Percentiles rank a stretch among this genome's conserved stretches.
Conservation (phyloP, 92 coral and sea anemone genomes). For the Zoanthus gigantus region DNA sequence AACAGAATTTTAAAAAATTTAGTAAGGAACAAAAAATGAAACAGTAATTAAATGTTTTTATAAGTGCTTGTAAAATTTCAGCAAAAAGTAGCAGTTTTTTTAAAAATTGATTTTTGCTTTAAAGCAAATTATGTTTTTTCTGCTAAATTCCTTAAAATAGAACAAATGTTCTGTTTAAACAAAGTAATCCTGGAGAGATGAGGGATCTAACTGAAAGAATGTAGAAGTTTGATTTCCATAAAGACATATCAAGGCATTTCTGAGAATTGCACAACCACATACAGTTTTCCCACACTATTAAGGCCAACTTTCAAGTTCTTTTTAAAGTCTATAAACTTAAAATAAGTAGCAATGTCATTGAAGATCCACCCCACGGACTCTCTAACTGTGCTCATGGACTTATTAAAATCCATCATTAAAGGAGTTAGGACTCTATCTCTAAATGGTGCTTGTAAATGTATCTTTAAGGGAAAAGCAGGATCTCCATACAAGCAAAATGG, state of each 20-base stretch:
- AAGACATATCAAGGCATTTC: background rate
- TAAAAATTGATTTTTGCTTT: background rate
- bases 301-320: conserved; percentile 12
- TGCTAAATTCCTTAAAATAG: background rate
- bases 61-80: conserved; percentile 9
- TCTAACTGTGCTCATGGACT: conserved; percentile 56
- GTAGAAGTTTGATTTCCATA: conserved; percentile 12
- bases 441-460: background rate
- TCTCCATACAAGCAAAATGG: background rate
- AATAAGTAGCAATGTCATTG: conserved; percentile 37
- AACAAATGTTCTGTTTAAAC: background rate
- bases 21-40: background rate
- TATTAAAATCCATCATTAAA: conserved; percentile 30
- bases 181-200: conserved; percentile 43
- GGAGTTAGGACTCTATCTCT: background rate
- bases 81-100: background rate
- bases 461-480: background rate
- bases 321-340: background rate
- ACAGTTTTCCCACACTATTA: background rate
- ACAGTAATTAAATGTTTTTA: conserved; percentile 22
- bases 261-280: too few relatives aligned
- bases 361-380: background rate
- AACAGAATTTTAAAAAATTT: background rate
- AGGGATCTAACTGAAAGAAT: conserved; percentile 45
- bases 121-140: background rate